Evolutionary conservation across 2,888 invertebrate species (phyloP), one percentile per base, ranked within the genome.

Genomic region (Neoitamus cyanurus): DNA sequence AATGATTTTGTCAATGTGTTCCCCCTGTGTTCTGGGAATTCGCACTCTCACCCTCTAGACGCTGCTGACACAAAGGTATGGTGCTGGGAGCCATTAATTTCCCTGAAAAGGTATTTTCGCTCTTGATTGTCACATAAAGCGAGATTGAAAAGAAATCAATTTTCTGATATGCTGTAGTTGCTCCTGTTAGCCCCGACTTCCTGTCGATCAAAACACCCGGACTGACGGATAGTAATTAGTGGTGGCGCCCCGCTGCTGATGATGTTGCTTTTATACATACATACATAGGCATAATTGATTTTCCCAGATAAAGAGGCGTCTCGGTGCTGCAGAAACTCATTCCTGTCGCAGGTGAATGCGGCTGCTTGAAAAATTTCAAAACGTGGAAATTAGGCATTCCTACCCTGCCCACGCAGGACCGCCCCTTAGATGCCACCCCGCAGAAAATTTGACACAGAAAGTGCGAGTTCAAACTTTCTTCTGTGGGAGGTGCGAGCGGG

Each of bases 241-340:
- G n/a, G n/a, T n/a, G n/a, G n/a, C n/a, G n/a, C n/a, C n/a, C n/a
- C 75, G 36, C 28, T 28, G 75, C 37, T 28, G 3, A 30, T 75
- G 75, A 75, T 13, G n/a, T n/a, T 5, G 75, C 75, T n/a, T 28
- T 75, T 75, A 42, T 75, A 42, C 75, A 42, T 42, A n/a, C n/a
- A n/a, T n/a, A n/a, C n/a, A n/a, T n/a, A n/a, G 11, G 7, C 25
- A 42, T 75, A 42, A 75, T 75, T 75, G 42, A 46, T 75, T 75
- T 75, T 42, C 9, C 13, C n/a, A 42, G 75, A 25, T 42, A 42
- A 42, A 75, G 28, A 30, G 31, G 28, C 30, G 70, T 70, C 31
- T 3, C 31, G 30, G n/a, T 30, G 6, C 70, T 28, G 25, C 25
- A 2, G 28, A n/a, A 25, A 1, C 11, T 25, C 9, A 36, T 20